These are phyloP conservation scores for Ammodramus savannarum DNA, from an alignment of 2,113 vertebrate genomes.

Conservation along the genomic window DNA sequence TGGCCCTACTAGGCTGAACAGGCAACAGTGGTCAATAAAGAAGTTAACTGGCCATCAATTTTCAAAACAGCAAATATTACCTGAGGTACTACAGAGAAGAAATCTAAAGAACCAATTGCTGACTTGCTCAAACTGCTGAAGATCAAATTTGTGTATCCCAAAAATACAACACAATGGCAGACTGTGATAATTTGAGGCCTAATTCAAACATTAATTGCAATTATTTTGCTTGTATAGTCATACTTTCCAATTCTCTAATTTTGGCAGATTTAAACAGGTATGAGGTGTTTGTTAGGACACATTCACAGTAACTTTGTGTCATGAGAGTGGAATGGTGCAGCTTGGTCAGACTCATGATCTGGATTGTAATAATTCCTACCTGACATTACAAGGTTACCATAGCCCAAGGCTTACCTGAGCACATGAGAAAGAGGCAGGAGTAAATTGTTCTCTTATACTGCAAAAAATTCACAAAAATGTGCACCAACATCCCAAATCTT, in stretches of 20 bases:
- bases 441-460: not conserved
- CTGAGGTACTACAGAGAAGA: not conserved
- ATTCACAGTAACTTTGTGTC: not conserved
- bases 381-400: not conserved
- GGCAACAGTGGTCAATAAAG: not conserved
- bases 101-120: not conserved
- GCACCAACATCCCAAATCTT: not conserved
- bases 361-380: not conserved
- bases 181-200: not conserved
- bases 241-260: not conserved
- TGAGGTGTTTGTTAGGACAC: not conserved
- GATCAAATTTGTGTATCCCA: not conserved
- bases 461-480: not conserved
- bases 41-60: not conserved
- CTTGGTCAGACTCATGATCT: constrained; percentile 5
- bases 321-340: not conserved
- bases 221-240: not conserved
- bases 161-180: not conserved
- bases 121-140: not conserved
- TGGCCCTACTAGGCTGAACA: not conserved
- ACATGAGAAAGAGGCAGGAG: not conserved
- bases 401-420: not conserved
- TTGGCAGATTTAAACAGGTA: not conserved
- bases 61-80: not conserved
- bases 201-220: not conserved